Conservation (phyloP, 1,140 invertebrate genomes). For the Drosophila erecta region DNA sequence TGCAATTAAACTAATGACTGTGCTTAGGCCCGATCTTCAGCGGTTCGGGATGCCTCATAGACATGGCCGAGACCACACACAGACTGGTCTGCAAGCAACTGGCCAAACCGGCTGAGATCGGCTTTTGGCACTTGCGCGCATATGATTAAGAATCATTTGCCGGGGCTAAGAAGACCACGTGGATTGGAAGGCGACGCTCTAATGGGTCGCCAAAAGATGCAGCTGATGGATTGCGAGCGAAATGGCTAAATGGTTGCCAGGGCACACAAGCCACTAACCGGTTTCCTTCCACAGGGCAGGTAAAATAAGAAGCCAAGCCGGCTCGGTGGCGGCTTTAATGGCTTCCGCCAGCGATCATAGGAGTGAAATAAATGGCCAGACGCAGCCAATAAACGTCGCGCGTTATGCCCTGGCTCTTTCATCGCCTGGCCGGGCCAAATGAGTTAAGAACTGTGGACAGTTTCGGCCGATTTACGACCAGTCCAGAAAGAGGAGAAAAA, state of each 20-base stretch:
- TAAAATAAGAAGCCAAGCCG: conserved; percentile 42
- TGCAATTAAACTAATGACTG: conserved; percentile 82
- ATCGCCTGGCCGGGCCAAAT: conserved; percentile 64
- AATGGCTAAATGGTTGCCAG: conserved; percentile 68
- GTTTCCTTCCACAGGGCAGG: conserved; percentile 63
- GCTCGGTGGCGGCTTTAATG: conserved; percentile 82
- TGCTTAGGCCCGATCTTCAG: conserved; percentile 51
- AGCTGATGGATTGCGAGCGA: conserved; percentile 70
- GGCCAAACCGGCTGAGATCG: conserved; percentile 52
- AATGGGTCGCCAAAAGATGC: conserved; percentile 77
- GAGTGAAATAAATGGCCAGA: conserved; percentile 84
- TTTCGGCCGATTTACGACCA: conserved; percentile 66
- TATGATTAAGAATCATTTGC: conserved; percentile 59
- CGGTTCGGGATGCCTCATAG: conserved; percentile 41
- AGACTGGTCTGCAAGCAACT: conserved; percentile 22
- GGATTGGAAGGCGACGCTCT: conserved; percentile 67
- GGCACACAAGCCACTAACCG: conserved; percentile 47
- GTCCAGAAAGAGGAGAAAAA: conserved; percentile 5
- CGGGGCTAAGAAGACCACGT: conserved; percentile 48
- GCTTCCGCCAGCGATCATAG: conserved; percentile 84
- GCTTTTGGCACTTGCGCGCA: conserved; percentile 77
- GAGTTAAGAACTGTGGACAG: conserved; percentile 82
- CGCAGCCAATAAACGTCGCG: conserved; percentile 84
- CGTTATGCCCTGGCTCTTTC: conserved; percentile 71
- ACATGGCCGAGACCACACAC: conserved; percentile 66